Evolutionary conservation across 2,888 invertebrate species (phyloP).

Genomic region (Germaria angustata): DNA sequence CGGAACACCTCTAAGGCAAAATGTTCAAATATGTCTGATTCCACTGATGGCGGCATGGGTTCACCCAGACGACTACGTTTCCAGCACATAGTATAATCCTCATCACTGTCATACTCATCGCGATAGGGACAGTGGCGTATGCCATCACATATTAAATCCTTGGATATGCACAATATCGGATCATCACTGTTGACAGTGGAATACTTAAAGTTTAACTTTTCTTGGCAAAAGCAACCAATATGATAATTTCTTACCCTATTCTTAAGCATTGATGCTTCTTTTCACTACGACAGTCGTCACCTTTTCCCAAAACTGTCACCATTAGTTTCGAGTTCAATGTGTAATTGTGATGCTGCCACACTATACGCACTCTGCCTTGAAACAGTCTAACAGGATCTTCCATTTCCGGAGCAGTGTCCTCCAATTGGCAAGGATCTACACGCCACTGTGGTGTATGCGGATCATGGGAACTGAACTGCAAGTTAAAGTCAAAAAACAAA

Average conservation of each 20-base stretch:
- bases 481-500: neutral
- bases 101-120: conserved; percentile 82
- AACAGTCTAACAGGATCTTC: conserved; percentile 82
- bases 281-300: conserved; percentile 75
- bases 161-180: conserved; percentile 83
- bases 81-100: conserved; percentile 78
- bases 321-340: conserved; percentile 77
- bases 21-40: conserved; percentile 77
- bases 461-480: conserved; percentile 77
- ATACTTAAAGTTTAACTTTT: neutral
- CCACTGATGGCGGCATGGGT: conserved; percentile 73
- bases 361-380: conserved; percentile 82
- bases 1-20: conserved; percentile 78
- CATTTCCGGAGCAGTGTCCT: conserved; percentile 80
- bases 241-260: conserved; percentile 74
- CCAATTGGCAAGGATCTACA: conserved; percentile 81
- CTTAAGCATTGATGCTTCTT: conserved; percentile 78
- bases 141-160: conserved; percentile 85
- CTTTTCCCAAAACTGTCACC: conserved; percentile 79
- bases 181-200: conserved; percentile 71
- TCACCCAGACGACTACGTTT: conserved; percentile 74
- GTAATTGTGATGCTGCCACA: conserved; percentile 80
- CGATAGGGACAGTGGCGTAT: conserved; percentile 85
- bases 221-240: neutral
- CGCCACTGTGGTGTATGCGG: conserved; percentile 81